These are phyloP conservation scores for Meriones unguiculatus DNA, from an alignment of 2,113 vertebrate genomes.

Conservation along the genomic window DNA sequence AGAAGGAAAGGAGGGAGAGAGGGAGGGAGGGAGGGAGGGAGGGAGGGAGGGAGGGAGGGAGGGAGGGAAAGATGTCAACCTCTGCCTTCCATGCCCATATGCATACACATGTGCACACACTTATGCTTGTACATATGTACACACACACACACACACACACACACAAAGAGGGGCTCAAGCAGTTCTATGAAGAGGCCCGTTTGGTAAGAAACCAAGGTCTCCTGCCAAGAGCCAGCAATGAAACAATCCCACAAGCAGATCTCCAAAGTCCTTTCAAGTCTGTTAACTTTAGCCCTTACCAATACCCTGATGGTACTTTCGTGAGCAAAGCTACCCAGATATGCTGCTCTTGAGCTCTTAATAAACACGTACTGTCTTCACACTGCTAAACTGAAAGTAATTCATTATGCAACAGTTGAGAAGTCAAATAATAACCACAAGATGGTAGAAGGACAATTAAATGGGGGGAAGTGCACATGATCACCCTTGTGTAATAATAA, in stretches of 20 bases:
- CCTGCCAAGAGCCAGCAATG: neutral
- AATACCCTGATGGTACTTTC: neutral
- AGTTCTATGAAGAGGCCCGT: neutral
- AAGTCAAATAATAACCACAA: constrained; percentile 3
- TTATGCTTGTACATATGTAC: fast-evolving
- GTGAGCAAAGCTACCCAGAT: neutral
- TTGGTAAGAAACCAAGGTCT: neutral
- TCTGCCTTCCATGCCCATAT: neutral
- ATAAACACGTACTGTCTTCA: neutral
- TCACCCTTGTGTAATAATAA: neutral
- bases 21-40: no score
- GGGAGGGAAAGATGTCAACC: neutral
- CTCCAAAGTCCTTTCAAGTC: neutral
- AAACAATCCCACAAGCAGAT: neutral
- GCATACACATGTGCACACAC: fast-evolving
- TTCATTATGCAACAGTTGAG: neutral
- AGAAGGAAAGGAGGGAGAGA: no score
- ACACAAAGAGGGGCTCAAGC: neutral
- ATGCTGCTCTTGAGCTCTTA: neutral
- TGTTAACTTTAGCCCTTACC: neutral
- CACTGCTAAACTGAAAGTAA: neutral
- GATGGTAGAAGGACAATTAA: neutral
- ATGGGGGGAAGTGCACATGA: neutral
- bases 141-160: neutral
- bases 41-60: no score